Conservation (phyloP, 1,140 invertebrate species). For the Hyphantria cunea region DNA sequence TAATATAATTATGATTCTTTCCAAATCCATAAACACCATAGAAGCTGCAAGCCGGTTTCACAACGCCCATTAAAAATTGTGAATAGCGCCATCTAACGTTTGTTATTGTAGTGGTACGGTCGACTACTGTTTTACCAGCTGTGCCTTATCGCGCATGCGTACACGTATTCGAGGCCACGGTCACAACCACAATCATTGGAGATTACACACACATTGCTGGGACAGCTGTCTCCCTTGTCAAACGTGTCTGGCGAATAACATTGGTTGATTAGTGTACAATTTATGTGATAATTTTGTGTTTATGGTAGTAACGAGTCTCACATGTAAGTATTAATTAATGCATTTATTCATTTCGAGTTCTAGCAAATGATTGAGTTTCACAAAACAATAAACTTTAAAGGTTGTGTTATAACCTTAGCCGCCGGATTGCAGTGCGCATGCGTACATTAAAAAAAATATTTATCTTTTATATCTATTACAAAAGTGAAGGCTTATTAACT, state of each 20-base stretch:
- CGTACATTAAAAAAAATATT: constrained; percentile 11
- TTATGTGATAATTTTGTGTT: constrained; percentile 48
- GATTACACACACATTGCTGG: constrained; percentile 54
- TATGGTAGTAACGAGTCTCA: constrained; percentile 39
- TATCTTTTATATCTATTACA: background rate
- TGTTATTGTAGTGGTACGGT: constrained; percentile 10
- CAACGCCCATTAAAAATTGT: background rate
- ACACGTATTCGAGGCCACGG: constrained; percentile 59
- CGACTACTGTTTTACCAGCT: constrained; percentile 55
- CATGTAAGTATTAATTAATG: constrained; percentile 54
- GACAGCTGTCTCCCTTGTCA: constrained; percentile 45
- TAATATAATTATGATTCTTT: too few species aligned
- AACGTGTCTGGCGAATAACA: constrained; percentile 51
- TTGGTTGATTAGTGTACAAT: constrained; percentile 51
- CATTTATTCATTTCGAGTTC: constrained; percentile 14
- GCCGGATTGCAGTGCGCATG: constrained; percentile 30
- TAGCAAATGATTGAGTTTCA: background rate
- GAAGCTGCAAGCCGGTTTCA: too few species aligned
- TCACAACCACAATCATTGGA: constrained; percentile 51
- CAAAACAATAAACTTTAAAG: constrained; percentile 1
- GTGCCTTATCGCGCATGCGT: constrained; percentile 58
- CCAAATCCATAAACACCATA: too few species aligned
- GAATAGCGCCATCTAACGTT: constrained; percentile 56
- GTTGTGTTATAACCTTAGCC: constrained; percentile 11
- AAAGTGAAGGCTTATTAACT: background rate